Conservation (phyloP, 2,888 invertebrate genomes). For the Lissocephala sabroskyi region DNA sequence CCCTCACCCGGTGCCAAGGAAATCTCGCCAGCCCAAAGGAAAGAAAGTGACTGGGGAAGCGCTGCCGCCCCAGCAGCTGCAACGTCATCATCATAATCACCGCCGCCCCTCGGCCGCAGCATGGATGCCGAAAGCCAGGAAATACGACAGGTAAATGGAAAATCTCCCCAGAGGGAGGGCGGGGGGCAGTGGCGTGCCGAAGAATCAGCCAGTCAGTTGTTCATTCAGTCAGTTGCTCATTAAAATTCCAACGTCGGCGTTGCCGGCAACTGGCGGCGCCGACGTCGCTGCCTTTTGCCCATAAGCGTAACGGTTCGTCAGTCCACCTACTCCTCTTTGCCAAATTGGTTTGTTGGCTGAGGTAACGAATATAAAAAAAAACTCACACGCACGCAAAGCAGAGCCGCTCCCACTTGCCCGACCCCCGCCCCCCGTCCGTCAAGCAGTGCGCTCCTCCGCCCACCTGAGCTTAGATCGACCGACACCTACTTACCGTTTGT, state of each 20-base stretch:
- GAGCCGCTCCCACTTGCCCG: conserved; percentile 34
- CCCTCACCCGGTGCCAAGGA: no score
- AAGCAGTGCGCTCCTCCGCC: no score
- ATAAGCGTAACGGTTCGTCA: conserved; percentile 30
- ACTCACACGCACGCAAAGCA: conserved; percentile 22
- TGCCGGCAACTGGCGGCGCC: conserved; percentile 9
- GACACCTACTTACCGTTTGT: conserved; percentile 61
- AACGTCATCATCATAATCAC: conserved; percentile 4
- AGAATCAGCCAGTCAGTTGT: no score
- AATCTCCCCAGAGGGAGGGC: conserved; percentile 7
- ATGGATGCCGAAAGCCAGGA: conserved; percentile 72
- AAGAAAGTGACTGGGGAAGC: not conserved
- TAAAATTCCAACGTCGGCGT: conserved; percentile 48
- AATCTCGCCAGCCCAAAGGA: no score
- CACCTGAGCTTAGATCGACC: conserved; percentile 43
- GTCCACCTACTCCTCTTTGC: conserved; percentile 61
- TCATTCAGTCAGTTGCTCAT: no score
- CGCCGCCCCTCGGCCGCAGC: conserved; percentile 19
- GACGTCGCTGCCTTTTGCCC: conserved; percentile 13
- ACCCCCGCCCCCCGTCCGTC: no score
- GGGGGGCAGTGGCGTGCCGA: not conserved
- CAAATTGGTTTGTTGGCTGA: conserved; percentile 57
- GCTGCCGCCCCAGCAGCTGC: not conserved
- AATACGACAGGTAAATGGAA: conserved; percentile 68
- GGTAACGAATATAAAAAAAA: conserved; percentile 46